These are phyloP conservation scores for Fabriciana adippe DNA, from an alignment of 2,888 invertebrate genomes.

Conservation along the genomic window DNA sequence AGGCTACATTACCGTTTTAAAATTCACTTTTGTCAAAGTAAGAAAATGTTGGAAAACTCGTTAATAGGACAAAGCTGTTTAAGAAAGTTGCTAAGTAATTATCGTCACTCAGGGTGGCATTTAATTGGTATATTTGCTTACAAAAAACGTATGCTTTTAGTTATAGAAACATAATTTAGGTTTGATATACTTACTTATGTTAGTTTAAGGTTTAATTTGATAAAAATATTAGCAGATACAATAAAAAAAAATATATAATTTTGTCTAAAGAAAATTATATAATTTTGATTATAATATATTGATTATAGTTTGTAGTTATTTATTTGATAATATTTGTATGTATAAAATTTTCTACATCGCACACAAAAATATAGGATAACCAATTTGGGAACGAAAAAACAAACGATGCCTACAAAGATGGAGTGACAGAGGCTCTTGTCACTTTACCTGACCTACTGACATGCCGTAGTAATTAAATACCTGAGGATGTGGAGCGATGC, in stretches of 20 bases:
- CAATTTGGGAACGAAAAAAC: too few species aligned
- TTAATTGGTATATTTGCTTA: neutral
- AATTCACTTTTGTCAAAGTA: neutral
- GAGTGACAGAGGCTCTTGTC: too few species aligned
- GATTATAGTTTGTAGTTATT: too few species aligned
- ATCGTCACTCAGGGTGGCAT: constrained; percentile 1
- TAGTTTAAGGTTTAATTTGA: too few species aligned
- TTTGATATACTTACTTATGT: neutral
- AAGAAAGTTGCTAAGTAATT: neutral
- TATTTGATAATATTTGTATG: too few species aligned
- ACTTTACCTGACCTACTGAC: neutral
- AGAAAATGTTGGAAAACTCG: neutral
- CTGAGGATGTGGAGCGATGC: constrained; percentile 70
- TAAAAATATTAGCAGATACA: too few species aligned
- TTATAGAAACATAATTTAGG: neutral
- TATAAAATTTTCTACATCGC: too few species aligned
- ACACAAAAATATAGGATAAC: too few species aligned
- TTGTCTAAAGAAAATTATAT: too few species aligned
- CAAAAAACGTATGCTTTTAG: constrained; percentile 12
- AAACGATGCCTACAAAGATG: too few species aligned
- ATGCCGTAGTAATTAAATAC: constrained; percentile 43
- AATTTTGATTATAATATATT: too few species aligned
- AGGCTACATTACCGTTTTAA: constrained; percentile 1
- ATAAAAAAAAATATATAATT: too few species aligned
- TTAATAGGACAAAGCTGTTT: constrained; percentile 12